Conservation (phyloP, 2,113 vertebrate genomes). For the Pholis gunnellus region DNA sequence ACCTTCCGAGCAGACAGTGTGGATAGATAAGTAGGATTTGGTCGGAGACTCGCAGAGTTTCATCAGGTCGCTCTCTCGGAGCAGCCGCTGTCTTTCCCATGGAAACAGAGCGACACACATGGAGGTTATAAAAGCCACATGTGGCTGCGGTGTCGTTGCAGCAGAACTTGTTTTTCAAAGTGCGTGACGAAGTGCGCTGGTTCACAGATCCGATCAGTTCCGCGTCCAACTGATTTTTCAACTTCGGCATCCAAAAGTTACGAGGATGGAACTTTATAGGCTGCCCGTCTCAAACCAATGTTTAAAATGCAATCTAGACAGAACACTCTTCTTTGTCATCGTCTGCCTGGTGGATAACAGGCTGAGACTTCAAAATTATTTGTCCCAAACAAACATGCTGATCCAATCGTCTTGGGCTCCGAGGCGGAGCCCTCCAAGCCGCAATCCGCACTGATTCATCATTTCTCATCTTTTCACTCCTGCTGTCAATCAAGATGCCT, state of each 20-base stretch:
- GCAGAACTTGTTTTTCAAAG: conserved; percentile 41
- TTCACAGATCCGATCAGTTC: conserved; percentile 31
- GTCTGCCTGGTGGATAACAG: conserved; percentile 20
- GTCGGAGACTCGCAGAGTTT: conserved; percentile 15
- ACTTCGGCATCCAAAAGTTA: conserved; percentile 18
- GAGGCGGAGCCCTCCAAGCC: conserved; percentile 40
- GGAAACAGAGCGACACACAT: conserved; percentile 37
- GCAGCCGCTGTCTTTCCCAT: conserved; percentile 35
- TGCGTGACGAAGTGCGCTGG: conserved; percentile 11
- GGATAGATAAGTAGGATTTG: conserved; percentile 43
- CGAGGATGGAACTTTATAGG: conserved; percentile 11
- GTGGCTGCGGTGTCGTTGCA: conserved; percentile 42
- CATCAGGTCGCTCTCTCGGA: background rate
- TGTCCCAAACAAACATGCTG: conserved; percentile 60
- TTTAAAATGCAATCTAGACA: conserved; percentile 19
- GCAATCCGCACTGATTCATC: conserved; percentile 49
- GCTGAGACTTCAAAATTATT: conserved; percentile 1
- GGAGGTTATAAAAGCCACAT: conserved; percentile 52
- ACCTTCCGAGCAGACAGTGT: conserved; percentile 28
- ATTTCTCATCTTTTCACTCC: conserved; percentile 21
- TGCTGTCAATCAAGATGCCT: conserved; percentile 49
- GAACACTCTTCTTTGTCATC: conserved; percentile 17
- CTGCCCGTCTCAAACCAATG: conserved; percentile 9
- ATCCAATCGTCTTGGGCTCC: conserved; percentile 49
- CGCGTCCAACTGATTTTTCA: conserved; percentile 14